Conservation (phyloP, 2,113 vertebrate genomes). For the Sander vitreus region DNA sequence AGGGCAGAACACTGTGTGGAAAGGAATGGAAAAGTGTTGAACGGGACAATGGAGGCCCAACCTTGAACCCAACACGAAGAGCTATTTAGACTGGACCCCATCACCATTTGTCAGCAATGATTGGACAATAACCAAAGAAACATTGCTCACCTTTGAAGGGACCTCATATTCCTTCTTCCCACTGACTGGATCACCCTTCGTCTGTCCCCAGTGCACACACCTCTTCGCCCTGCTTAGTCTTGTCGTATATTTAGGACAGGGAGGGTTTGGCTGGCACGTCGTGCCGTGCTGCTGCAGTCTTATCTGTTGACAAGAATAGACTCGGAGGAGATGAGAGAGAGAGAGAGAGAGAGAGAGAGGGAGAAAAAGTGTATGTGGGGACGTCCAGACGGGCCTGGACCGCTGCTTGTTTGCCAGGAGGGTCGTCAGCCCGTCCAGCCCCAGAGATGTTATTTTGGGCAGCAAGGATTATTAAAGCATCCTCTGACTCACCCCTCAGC, state of each 20-base stretch:
- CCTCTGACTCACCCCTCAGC: slow-evolving; percentile 72
- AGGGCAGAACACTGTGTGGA: not conserved
- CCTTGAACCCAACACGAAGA: slow-evolving; percentile 58
- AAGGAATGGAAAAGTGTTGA: slow-evolving; percentile 2
- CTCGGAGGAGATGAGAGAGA: slow-evolving; percentile 29
- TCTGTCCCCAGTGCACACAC: slow-evolving; percentile 9
- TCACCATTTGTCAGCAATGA: slow-evolving; percentile 57
- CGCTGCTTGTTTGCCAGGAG: slow-evolving; percentile 46
- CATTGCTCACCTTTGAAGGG: slow-evolving; percentile 46
- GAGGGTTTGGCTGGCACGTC: slow-evolving; percentile 53
- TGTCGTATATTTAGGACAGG: slow-evolving; percentile 46
- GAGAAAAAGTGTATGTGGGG: not conserved
- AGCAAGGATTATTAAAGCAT: slow-evolving; percentile 75
- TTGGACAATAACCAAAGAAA: slow-evolving; percentile 50
- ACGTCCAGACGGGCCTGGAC: slow-evolving; percentile 29
- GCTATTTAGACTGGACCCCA: slow-evolving; percentile 43
- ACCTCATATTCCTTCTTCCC: slow-evolving; percentile 13
- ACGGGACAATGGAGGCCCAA: slow-evolving; percentile 37
- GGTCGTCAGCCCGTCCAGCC: slow-evolving; percentile 27
- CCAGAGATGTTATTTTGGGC: slow-evolving; percentile 74
- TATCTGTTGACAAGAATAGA: slow-evolving; percentile 69
- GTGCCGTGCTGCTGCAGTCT: slow-evolving; percentile 63
- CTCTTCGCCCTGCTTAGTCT: slow-evolving; percentile 32
- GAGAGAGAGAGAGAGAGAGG: not conserved
- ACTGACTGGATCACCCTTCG: slow-evolving; percentile 30